Evolutionary conservation across 2,113 vertebrate genomes (phyloP), one percentile per base, ranked within the genome.

Genomic region (Brachypodius melanocephalos): DNA sequence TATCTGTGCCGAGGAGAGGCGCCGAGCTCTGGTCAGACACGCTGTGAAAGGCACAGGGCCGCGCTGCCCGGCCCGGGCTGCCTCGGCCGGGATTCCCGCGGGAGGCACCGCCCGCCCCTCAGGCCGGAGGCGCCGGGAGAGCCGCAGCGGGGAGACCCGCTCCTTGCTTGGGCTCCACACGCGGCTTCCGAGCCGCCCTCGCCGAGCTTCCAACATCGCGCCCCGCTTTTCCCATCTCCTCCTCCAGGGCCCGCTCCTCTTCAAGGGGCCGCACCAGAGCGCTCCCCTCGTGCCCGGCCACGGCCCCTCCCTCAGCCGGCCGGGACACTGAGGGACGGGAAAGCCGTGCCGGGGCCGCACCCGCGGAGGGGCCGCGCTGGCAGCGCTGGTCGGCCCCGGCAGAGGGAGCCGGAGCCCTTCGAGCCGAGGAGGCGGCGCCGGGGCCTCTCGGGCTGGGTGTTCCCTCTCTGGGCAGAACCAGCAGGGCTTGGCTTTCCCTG

Each of bases 361-460:
- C 45, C 26, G 10, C n/a, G 8, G 3, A 14, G 34, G 40, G 34
- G 65, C 46, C 3, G 36, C 57, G 5, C 7, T 10, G 36, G 12
- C 14, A 8, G 51, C 12, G 81, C 59, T 4, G 31, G 15, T 2
- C 18, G 17, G 78, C 51, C 77, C 91, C 88, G 72, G 62, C 87
- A 93, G 95, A 79, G 94, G 92, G 90, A 95, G 94, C 92, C 54
- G 90, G 54, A 95, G 92, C 66, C 90, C 73, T 51, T 19, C 3
- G 63, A 34, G 38, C 42, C 5, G 51, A 8, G 72, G 59, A 6
- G 38, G 43, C 6, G 32, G 25, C 3, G 21, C 31, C 14, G 3
- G 14, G 7, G 14, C 42, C 22, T 4, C 3, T 5, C 5, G 7
- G 17, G 38, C 80, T 14, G 16, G 12, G 15, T 1, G n/a, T 28